Base-by-base conservation (phyloP, 2,888 invertebrate species). In the Argynnis bischoffii region DNA sequence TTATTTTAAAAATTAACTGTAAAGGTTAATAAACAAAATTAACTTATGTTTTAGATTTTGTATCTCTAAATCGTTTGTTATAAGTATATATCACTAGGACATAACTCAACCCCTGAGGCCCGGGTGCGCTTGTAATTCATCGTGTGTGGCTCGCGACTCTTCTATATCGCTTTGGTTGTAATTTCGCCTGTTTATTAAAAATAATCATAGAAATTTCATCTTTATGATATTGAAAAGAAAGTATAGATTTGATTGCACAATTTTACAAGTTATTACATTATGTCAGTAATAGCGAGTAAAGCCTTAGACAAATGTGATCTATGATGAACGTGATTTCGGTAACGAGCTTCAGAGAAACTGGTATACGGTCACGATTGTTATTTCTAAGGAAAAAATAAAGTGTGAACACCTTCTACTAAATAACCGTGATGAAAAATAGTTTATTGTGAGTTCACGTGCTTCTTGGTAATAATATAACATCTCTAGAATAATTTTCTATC, bases 241-340 rank as follows among this genome's bases (percentile, higher is more conserved):
- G 81, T 77, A 70, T 59, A 75, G 66, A 76, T 72, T 86, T 35
- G 56, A 64, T 50, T 76, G 72, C 26, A 0, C 4, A 55, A 69
- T 8, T 47, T 11, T 14, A 41, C 59, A 16, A 74, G 71, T 79
- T 86, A 79, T 4, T 73, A 46, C 78, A 47, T 78, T 83, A 69
- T 72, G n/a, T 4, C 16, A 35, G 56, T 65, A 63, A 69, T 69
- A 66, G 76, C 79, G 79, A 84, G 81, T 85, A 87, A 88, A 87
- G 86, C 87, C 89, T 89, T 88, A 88, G 89, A 90, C 88, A 86
- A 90, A 87, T 87, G 91, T 90, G 90, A 91, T 91, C 87, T 90
- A 91, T 90, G 91, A 91, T 90, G 88, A 89, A 88, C 89, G 88
- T 89, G 91, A 90, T 90, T 92, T 91, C 78, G 86, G 91, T 91